Base-by-base conservation (phyloP, 2,888 invertebrate genomes). In the Mesopsocus fuscifrons region DNA sequence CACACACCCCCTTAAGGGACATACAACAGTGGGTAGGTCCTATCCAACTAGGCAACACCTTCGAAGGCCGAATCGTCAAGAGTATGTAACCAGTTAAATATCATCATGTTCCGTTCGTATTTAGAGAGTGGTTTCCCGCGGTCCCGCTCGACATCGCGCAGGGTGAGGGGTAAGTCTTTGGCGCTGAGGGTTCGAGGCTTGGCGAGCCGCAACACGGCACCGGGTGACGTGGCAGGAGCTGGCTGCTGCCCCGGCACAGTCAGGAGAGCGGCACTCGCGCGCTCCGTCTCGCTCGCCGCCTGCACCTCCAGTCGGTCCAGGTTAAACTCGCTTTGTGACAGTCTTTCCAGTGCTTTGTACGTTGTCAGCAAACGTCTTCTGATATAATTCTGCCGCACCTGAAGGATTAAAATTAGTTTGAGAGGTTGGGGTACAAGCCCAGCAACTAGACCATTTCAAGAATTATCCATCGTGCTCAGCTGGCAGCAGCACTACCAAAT, bases 21-120 rank as follows among this genome's bases (percentile, higher is more conserved):
- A n/a, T n/a, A n/a, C n/a, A n/a, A n/a, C n/a, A n/a, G n/a, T n/a
- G n/a, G n/a, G n/a, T n/a, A n/a, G n/a, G n/a, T n/a, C n/a, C n/a
- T n/a, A n/a, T n/a, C n/a, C 11, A 26, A 26, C 11, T 26, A 26
- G 11, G 26, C 8, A 20, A 51, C 42, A 21, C 49, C 49, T 42
- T 69, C 70, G 49, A 63, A 66, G 23, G 71, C 69, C 1, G 72
- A 70, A 50, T 85, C 83, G 56, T 85, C 83, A 16, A 89, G 67
- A 2, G 83, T 83, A 58, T 88, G 85, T 2, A 91, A 68, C 89
- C 89, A 91, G 61, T 88, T 88, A 64, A 89, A 89, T 45, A 89
- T 89, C 80, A 88, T 87, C 77, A 89, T 84, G 60, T 91, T 89
- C n/a, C 87, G 63, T 55, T 87, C 85, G 61, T 84, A 85, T 54